Conservation (phyloP, 2,888 invertebrate genomes). For the Drosophila setosimentum region DNA sequence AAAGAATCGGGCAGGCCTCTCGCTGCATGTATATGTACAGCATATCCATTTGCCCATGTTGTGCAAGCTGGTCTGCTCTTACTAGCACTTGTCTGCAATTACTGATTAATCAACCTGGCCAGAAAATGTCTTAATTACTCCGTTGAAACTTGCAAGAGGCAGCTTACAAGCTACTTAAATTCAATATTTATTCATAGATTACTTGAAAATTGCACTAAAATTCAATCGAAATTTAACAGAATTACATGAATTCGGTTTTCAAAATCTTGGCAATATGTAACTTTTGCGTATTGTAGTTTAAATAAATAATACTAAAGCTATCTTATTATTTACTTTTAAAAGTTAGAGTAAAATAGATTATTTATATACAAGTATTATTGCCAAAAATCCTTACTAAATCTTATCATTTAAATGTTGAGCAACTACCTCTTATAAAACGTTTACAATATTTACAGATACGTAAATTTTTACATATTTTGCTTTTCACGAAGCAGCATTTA, state of each 20-base stretch:
- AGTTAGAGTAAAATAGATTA: neutral
- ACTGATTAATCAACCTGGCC: neutral
- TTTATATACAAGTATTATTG: neutral
- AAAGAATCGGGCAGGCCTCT: neutral
- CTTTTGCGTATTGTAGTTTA: rapidly evolving
- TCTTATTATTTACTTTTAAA: neutral
- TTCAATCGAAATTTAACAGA: neutral
- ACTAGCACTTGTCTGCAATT: neutral
- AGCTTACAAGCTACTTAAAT: neutral
- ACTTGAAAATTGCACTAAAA: neutral
- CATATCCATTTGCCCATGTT: slow-evolving; percentile 1
- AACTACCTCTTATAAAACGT: neutral
- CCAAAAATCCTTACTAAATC: neutral
- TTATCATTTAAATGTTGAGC: neutral
- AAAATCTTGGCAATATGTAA: neutral
- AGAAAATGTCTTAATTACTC: neutral
- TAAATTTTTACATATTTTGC: neutral
- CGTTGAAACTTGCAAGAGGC: neutral
- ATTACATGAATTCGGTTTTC: neutral
- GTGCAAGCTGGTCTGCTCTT: neutral
- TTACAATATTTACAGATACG: neutral
- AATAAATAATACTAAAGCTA: neutral
- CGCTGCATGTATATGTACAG: neutral
- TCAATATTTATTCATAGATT: neutral
- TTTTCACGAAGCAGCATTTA: slow-evolving; percentile 15